Base-by-base conservation (phyloP, 2,888 invertebrate species). In the Nemotelus pantherinus region DNA sequence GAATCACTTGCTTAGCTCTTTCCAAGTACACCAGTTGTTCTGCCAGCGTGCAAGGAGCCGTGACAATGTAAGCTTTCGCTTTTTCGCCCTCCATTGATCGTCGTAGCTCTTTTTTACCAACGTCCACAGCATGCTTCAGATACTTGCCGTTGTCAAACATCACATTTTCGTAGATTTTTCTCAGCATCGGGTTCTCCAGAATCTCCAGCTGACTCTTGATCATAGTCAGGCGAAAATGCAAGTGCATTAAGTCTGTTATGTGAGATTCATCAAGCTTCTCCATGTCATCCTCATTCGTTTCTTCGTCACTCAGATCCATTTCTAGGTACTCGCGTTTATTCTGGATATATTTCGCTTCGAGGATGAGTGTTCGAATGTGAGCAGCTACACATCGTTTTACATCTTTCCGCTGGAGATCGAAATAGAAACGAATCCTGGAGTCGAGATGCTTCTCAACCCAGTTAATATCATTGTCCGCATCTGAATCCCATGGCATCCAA, bases 401-500 rank as follows among this genome's bases (percentile, higher is more conserved):
- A 2, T 84, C 84, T 4, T 89, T 89, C 77, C 88, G 88, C 81
- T 89, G 89, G 82, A 91, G 86, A 82, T 91, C 91, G 80, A 89
- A 91, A 78, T 89, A 90, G 55, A 92, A 84, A 72, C 88, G 86
- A 50, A 91, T 86, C 72, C 91, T 88, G 1, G 88, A 83, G 80
- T 89, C 88, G 64, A 92, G 85, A 84, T 91, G 89, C 77, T 87
- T 86, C 55, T 85, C 84, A 43, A 89, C 87, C 91, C 91, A 91
- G 83, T 91, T 89, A 0, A 83, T 80, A 76, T 87, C 87, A 9
- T 90, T 89, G 80, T 90, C 90, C 48, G 89, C 89, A 77, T 91
- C 90, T 72, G 86, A 84, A 81, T 92, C 91, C 91, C 91, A 92
- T 0, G 91, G 90, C 89, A 90, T 89, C 87, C 90, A 90, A 2